Evolutionary conservation across 2,113 vertebrate species (phyloP).

Genomic region (Hymenochirus boettgeri): DNA sequence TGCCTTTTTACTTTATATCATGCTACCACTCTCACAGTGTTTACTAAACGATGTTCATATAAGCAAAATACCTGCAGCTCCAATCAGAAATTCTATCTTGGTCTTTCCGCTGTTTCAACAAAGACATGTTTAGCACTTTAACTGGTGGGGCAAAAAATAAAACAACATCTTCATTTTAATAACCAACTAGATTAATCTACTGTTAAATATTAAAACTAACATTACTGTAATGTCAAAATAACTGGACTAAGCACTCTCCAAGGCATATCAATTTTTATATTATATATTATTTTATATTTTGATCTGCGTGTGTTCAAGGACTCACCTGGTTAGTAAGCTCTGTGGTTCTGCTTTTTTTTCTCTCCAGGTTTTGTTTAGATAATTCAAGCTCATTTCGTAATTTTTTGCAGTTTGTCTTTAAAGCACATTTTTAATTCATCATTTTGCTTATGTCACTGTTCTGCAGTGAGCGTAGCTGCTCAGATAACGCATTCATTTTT

Average conservation of each 20-base stretch:
- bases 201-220: no score
- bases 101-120: constrained; percentile 77
- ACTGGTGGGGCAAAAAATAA: constrained; percentile 63
- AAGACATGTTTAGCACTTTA: constrained; percentile 73
- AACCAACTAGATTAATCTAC: no score
- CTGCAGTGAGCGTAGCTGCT: constrained; percentile 60
- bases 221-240: no score
- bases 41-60: no score
- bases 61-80: constrained; percentile 84
- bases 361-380: constrained; percentile 62
- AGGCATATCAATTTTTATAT: no score
- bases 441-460: constrained; percentile 54
- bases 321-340: constrained; percentile 78
- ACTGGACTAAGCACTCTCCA: no score
- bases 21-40: no score
- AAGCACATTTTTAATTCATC: constrained; percentile 65
- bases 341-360: constrained; percentile 70
- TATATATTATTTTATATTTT: no score
- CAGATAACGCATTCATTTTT: constrained; percentile 61
- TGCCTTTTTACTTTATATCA: no score
- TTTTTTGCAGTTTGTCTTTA: constrained; percentile 60
- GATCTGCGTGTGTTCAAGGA: not conserved
- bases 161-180: no score
- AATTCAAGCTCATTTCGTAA: constrained; percentile 72
- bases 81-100: constrained; percentile 65